These are phyloP conservation scores for Aythya baeri DNA, from an alignment of 2,113 vertebrate genomes.

Conservation along the genomic window DNA sequence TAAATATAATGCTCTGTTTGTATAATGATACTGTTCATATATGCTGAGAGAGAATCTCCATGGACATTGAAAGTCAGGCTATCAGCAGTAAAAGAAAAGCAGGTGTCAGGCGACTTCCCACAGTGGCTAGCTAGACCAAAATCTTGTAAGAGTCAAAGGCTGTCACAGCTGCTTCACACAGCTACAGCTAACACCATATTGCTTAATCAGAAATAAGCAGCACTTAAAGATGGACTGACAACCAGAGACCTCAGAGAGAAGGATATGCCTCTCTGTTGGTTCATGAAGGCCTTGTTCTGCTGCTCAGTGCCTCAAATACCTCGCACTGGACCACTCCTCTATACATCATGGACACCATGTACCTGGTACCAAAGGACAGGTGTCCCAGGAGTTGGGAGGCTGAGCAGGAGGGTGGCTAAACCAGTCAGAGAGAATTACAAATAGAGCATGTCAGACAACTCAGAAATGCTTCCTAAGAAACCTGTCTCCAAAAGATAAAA, in stretches of 20 bases:
- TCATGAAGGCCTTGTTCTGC: not conserved
- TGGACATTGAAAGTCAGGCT: not conserved
- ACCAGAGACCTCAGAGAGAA: not conserved
- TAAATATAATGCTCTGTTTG: not conserved
- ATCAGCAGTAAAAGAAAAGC: not conserved
- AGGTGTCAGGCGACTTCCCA: not conserved
- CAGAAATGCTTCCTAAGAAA: not conserved
- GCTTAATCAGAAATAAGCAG: not conserved
- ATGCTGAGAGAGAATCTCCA: not conserved
- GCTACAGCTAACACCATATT: fast-evolving
- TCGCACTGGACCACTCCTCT: not conserved
- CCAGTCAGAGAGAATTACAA: not conserved
- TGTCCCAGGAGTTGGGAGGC: not conserved
- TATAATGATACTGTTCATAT: not conserved
- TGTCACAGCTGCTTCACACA: not conserved
- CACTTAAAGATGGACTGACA: not conserved
- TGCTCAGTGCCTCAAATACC: not conserved
- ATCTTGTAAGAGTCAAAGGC: not conserved
- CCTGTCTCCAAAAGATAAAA: not conserved
- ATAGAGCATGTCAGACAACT: not conserved
- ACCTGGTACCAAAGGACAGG: not conserved
- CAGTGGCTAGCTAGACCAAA: not conserved
- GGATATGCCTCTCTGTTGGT: fast-evolving
- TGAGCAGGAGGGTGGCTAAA: not conserved
- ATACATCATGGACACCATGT: not conserved